Conservation (phyloP, 2,888 invertebrate genomes). For the Phortica magna region DNA sequence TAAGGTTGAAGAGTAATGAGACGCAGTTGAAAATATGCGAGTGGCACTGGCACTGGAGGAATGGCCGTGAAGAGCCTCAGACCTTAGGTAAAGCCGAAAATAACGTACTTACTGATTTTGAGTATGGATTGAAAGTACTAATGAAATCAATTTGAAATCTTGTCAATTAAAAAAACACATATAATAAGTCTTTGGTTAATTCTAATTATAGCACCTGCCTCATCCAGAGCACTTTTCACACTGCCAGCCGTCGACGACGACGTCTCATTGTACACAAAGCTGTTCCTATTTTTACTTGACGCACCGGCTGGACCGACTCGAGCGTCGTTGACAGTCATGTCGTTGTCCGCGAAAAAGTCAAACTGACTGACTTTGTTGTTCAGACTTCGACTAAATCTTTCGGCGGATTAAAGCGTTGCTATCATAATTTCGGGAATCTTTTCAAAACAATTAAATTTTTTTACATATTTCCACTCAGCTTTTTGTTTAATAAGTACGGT, state of each 20-base stretch:
- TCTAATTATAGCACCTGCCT: constrained; percentile 50
- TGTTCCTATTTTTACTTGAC: neutral
- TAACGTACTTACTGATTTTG: too few species aligned
- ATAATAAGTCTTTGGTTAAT: neutral
- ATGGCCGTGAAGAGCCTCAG: too few species aligned
- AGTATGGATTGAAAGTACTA: too few species aligned
- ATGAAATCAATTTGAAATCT: too few species aligned
- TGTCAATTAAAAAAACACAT: neutral
- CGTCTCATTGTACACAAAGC: too few species aligned
- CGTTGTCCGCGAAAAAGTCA: neutral
- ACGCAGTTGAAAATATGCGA: too few species aligned
- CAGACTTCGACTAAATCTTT: neutral
- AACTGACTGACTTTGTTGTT: neutral
- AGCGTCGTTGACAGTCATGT: neutral
- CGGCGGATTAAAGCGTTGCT: neutral
- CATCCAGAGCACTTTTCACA: constrained; percentile 52
- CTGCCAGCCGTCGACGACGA: constrained; percentile 34
- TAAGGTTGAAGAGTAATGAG: too few species aligned
- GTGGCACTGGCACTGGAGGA: too few species aligned
- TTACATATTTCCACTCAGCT: neutral
- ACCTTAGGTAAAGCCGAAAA: too few species aligned
- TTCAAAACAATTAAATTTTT: neutral
- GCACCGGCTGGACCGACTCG: neutral
- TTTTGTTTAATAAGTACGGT: neutral
- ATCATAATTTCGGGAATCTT: constrained; percentile 36